Conservation (phyloP, 1,140 invertebrate genomes). For the Reticulitermes speratus region DNA sequence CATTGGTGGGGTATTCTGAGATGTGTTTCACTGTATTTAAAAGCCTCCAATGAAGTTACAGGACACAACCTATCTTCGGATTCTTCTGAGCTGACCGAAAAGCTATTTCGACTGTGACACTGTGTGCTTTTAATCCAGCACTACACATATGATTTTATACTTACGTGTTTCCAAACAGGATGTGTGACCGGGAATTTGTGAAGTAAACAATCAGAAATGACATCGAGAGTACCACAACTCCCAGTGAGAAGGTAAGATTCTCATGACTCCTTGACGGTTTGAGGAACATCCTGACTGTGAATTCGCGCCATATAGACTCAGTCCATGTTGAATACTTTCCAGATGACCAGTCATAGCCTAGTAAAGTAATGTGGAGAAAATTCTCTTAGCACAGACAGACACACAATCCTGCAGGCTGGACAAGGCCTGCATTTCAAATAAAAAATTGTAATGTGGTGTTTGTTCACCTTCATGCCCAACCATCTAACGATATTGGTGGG, state of each 20-base stretch:
- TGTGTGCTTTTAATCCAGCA: no score
- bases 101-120: no score
- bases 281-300: constrained; percentile 78
- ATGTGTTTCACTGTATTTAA: no score
- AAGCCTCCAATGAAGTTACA: no score
- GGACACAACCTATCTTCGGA: no score
- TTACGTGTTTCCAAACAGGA: constrained; percentile 54
- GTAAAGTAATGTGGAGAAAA: constrained; percentile 26
- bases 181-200: constrained; percentile 60
- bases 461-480: constrained; percentile 2
- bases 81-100: no score
- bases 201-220: constrained; percentile 71
- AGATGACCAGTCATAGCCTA: constrained; percentile 79
- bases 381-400: constrained; percentile 10
- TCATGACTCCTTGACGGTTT: constrained; percentile 70
- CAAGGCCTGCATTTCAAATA: not conserved
- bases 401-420: constrained; percentile 35
- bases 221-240: constrained; percentile 59
- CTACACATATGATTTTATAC: not conserved
- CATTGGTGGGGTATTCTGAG: no score
- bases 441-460: not conserved
- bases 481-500: not conserved
- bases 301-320: constrained; percentile 79
- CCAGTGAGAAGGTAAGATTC: constrained; percentile 61
- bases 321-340: constrained; percentile 86